Evolutionary conservation across 2,888 invertebrate species (phyloP).

Genomic region (Nemurella pictetii): DNA sequence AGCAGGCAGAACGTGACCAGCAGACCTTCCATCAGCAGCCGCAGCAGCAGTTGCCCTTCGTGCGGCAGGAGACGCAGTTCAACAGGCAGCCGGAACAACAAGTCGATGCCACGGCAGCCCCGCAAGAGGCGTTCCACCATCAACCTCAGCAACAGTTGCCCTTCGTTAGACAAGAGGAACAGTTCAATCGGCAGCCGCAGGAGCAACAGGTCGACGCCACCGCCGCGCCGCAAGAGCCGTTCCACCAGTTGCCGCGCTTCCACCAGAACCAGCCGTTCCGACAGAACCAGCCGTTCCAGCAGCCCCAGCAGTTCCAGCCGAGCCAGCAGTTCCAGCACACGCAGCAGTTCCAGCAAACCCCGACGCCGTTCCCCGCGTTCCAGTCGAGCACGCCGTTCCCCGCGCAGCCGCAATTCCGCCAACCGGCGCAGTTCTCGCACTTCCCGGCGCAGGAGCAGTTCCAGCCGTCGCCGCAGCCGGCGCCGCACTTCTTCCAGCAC

Average conservation of each 20-base stretch:
- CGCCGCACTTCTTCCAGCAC: not conserved
- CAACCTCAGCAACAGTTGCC: not conserved
- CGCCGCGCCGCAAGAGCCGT: not conserved
- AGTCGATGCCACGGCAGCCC: not conserved
- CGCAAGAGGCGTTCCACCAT: not conserved
- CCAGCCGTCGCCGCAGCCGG: not conserved
- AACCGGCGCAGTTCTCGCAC: not conserved
- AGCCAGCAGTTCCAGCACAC: slow-evolving; percentile 25
- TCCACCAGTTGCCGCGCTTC: slow-evolving; percentile 10
- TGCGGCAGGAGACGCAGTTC: not conserved
- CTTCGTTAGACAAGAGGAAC: not conserved
- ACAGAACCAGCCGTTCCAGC: slow-evolving; percentile 15
- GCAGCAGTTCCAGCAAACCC: not conserved
- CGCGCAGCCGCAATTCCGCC: not conserved
- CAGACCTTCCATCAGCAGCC: not conserved
- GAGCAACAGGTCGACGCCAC: slow-evolving; percentile 1
- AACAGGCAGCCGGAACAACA: not conserved
- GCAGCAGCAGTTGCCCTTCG: not conserved
- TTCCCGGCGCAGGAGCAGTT: not conserved
- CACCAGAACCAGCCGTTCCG: slow-evolving; percentile 2
- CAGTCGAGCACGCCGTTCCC: not conserved
- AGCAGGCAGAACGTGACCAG: not conserved
- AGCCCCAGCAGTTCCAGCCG: slow-evolving; percentile 1
- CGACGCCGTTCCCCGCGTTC: slow-evolving; percentile 12
- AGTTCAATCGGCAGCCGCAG: not conserved